Evolutionary conservation across 2,888 invertebrate genomes (phyloP), one percentile per base, ranked within the genome.

Genomic region (Xanthorhoe designata): DNA sequence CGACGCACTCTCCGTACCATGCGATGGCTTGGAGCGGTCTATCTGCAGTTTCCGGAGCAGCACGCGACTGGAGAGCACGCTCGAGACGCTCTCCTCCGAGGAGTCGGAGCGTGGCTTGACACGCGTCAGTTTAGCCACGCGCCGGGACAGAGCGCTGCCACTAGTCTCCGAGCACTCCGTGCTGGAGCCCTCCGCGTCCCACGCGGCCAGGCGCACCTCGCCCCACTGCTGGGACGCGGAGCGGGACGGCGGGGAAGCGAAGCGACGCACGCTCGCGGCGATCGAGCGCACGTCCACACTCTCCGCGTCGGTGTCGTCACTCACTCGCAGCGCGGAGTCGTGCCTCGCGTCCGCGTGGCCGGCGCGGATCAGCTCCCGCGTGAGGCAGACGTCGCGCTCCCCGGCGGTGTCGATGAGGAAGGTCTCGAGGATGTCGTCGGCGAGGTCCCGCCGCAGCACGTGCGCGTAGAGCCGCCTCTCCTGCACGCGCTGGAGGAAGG

Each of bases 361-460:
- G 67, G 91, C 85, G 72, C 88, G 82, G 9, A 94, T 84, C 66
- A 95, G 80, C 70, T 85, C 80, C 67, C 87, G 85, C 80, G 94
- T 90, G 69, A 95, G 78, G 83, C 90, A 92, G 64, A 93, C 78
- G 84, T 95, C 94, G 13, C 86, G 81, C 2, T 77, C 81, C 32
- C 85, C 84, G 6, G 87, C 77, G 38, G 95, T 94, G 86, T 95
- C 94, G 62, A 94, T 89, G 70, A 95, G 86, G 75, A 91, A 86
- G 75, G 95, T 81, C 70, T 90, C 88, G 56, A 90, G 70, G 17
- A 81, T 75, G 71, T 77, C 76, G 71, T 85, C 84, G 85, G 24
- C 6, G 17, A 17, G 59, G 9, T 15, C 8, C 32, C 15, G 60
- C 32, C 49, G 38, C 59, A 79, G 76, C 18, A 89, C 75, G 80